Evolutionary conservation across 2,113 vertebrate genomes (phyloP), one percentile per base, ranked within the genome.

Genomic region (Emydocephalus ijimae): DNA sequence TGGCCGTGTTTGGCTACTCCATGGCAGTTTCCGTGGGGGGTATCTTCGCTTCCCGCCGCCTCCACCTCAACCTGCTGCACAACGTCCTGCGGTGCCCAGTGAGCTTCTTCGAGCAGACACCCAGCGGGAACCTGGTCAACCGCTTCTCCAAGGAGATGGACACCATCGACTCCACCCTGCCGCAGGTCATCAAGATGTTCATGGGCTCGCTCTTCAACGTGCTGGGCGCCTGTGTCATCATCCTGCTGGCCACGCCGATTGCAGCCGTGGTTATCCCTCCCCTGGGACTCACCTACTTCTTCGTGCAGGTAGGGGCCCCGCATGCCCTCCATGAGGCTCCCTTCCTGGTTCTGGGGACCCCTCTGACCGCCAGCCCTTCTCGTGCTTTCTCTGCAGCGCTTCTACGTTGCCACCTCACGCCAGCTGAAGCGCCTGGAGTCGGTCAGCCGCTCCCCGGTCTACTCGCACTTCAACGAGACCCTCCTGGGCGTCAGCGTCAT

Each of bases 121-220:
- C 99, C 50, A 99, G 99, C 0, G 99, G 99, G 24, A 99, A 99
- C 96, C 97, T 99, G 89, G 98, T 99, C 86, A 99, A 99, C 95
- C 99, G 99, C 87, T 99, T 99, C 93, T 98, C 99, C 92, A 99
- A 99, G 96, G 99, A 99, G 96, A 98, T 98, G 0, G 99, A 99
- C 97, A 99, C 98, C 57, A 99, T 99, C 24, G 99, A 99, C 97
- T 98, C 98, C 0, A 89, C 98, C 93, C 98, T 99, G 61, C 99
- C 99, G 0, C 98, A 97, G 94, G 98, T 99, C 92, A 98, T 99
- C 91, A 99, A 98, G 97, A 99, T 99, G 99, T 99, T 99, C 97
- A 97, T 99, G 98, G 98, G 98, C 94, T 99, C 99, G 0, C 95
- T 98, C 12, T 99, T 99, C 93, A 99, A 97, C 0, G 98, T 99